A percentile compares a stretch with the other conserved stretches of the same genome.
phyloP scores from a whole-genome alignment of 2,113 vertebrate species.

The Marmota flaviventris region DNA sequence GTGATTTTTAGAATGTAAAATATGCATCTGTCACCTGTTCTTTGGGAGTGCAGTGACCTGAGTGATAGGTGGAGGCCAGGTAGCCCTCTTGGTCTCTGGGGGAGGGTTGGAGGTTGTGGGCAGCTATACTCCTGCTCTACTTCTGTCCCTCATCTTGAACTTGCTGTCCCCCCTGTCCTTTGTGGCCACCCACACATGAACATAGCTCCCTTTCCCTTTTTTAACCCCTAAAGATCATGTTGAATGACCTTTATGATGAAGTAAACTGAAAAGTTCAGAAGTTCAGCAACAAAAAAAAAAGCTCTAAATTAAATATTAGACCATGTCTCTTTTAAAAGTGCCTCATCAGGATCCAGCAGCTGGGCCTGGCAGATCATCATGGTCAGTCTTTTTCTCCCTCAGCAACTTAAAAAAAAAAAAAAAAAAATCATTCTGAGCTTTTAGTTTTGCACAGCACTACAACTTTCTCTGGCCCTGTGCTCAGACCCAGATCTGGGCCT shows the following conservation, averaged over 20 bases:
- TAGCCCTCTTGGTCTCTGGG: neutral
- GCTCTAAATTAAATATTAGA: neutral
- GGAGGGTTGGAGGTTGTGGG: neutral
- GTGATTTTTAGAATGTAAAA: neutral
- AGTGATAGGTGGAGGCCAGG: neutral
- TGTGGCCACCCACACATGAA: neutral
- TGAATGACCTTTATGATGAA: neutral
- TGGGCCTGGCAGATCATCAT: neutral
- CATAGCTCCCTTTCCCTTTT: neutral
- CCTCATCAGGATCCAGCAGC: neutral
- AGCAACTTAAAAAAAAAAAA: neutral
- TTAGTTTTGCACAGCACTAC: neutral
- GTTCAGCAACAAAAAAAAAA: slow-evolving; percentile 29
- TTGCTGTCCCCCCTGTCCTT: neutral
- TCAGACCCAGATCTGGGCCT: neutral
- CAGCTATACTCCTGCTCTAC: neutral
- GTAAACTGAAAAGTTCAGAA: slow-evolving; percentile 30
- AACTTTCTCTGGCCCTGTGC: neutral
- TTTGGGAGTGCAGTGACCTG: neutral
- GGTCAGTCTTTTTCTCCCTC: neutral
- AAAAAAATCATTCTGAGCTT: neutral
- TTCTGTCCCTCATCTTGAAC: neutral
- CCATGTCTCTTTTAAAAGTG: neutral
- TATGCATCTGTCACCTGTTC: neutral
- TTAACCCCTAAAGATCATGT: neutral